Evolutionary conservation across 2,113 vertebrate species (phyloP).

Genomic region (Alexandromys fortis): DNA sequence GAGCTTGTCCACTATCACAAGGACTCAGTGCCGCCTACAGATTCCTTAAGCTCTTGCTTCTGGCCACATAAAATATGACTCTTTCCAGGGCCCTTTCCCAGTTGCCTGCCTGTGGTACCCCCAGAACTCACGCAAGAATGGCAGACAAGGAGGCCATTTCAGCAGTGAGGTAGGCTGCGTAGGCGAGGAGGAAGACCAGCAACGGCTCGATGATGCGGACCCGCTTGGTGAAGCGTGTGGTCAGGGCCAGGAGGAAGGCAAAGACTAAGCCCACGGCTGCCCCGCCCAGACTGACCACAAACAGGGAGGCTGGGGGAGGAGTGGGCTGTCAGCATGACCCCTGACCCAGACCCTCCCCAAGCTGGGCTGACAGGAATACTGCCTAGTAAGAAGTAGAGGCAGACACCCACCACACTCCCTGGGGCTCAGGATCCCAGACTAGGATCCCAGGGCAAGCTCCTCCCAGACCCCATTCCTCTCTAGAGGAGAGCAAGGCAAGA

Average conservation of each 20-base stretch:
- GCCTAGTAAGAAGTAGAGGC: slow-evolving; percentile 31
- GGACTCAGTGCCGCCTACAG: neutral
- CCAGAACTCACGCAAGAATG: slow-evolving; percentile 95
- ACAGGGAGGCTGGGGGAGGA: slow-evolving; percentile 92
- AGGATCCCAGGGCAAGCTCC: slow-evolving; percentile 39
- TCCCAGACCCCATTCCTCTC: slow-evolving; percentile 54
- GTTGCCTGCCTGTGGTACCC: neutral
- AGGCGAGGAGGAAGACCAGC: slow-evolving; percentile 96
- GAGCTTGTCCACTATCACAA: neutral
- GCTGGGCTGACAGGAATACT: slow-evolving; percentile 52
- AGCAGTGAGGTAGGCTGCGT: slow-evolving; percentile 95
- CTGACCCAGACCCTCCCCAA: slow-evolving; percentile 30
- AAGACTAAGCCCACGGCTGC: slow-evolving; percentile 95
- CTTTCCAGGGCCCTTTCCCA: slow-evolving; percentile 15
- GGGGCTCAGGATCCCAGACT: slow-evolving; percentile 34
- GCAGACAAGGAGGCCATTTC: slow-evolving; percentile 96
- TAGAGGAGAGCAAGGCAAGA: neutral
- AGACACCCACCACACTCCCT: slow-evolving; percentile 7
- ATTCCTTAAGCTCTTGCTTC: neutral
- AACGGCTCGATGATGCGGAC: slow-evolving; percentile 98
- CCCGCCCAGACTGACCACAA: slow-evolving; percentile 96
- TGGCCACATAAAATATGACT: neutral
- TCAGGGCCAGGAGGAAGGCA: slow-evolving; percentile 94
- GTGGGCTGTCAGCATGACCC: slow-evolving; percentile 78
- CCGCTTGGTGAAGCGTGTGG: slow-evolving; percentile 97